Percentiles rank a stretch among this genome's conserved stretches.
phyloP scores from a whole-genome alignment of 1,140 invertebrate genomes.

The Harpegnathos saltator region DNA sequence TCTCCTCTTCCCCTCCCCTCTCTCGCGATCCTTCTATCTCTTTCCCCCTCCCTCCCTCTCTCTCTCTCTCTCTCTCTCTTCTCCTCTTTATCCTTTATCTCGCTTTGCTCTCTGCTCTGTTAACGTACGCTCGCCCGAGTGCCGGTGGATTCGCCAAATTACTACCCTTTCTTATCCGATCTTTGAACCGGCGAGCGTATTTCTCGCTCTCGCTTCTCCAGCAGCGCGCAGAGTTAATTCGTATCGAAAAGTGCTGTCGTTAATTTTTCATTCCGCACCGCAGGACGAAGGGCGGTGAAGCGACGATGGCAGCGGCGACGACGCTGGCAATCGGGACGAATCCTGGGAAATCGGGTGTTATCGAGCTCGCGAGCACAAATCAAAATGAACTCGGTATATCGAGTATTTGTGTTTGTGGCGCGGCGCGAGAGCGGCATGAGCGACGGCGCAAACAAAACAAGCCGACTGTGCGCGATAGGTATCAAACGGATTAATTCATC shows the following conservation, averaged over 20 bases:
- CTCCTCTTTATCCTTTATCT: conserved; percentile 18
- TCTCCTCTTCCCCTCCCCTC: conserved; percentile 16
- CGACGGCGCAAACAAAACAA: conserved; percentile 41
- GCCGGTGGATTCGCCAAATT: conserved; percentile 47
- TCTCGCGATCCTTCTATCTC: conserved; percentile 24
- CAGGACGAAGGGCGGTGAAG: too few species aligned
- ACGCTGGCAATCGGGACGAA: neutral
- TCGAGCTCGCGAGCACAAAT: conserved; percentile 14
- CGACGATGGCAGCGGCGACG: too few species aligned
- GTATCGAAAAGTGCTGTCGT: neutral
- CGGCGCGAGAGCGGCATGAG: neutral
- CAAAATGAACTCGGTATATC: conserved; percentile 4
- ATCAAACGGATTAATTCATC: conserved; percentile 59
- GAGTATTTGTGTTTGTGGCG: conserved; percentile 29
- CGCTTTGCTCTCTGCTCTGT: conserved; percentile 11
- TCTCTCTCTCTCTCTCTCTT: conserved; percentile 15
- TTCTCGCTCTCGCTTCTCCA: neutral
- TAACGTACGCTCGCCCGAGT: conserved; percentile 17
- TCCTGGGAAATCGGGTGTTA: conserved; percentile 1
- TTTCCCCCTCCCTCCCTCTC: conserved; percentile 24
- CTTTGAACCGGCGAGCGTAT: conserved; percentile 53
- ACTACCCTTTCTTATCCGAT: conserved; percentile 58
- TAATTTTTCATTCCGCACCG: neutral
- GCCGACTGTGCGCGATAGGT: conserved; percentile 26
- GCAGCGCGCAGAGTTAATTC: neutral